Evolutionary conservation across 2,888 invertebrate species (phyloP), one percentile per base, ranked within the genome.

Genomic region (Nesidiocoris tenuis): DNA sequence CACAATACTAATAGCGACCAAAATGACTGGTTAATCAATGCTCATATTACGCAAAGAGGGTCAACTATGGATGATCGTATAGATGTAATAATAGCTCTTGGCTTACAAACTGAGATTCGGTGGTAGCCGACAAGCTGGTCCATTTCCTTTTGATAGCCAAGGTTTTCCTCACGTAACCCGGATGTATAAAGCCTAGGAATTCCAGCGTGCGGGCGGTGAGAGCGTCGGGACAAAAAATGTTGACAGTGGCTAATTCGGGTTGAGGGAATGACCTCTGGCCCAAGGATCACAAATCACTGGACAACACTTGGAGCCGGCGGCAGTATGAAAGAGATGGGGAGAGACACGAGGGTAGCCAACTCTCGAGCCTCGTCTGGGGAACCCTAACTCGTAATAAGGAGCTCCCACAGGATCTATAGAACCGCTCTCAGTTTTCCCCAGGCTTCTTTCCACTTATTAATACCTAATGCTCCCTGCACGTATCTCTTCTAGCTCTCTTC

Each of bases 361-460:
- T 12, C 39, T 39, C 39, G 5, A 39, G 39, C 39, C 39, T 39
- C 39, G 39, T 39, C 23, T 24, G 55, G 70, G 24, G 70, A 70
- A 59, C 70, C 21, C 70, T 70, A 70, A 70, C 70, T 70, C 70
- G 70, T 70, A 70, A 70, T 70, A 70, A 70, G 70, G 70, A 70
- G 70, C 70, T 70, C 70, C 70, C 70, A 57, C 59, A 70, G 70
- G 70, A 54, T 70, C 70, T 57, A 70, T 70, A 59, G 17, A 70
- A 24, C 61, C 23, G 70, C 59, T 70, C 24, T 59, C 59, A 24
- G 57, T 21, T 24, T 57, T 57, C 59, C 59, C 61, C 70, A 56
- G 24, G 70, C 17, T 59, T 59, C 70, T 24, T 70, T 70, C 39
- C 68, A 68, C 70, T 70, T 70, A 70, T 70, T 70, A 70, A 70